phyloP scores from a whole-genome alignment of 2,113 vertebrate genomes.

The Anseranas semipalmata region DNA sequence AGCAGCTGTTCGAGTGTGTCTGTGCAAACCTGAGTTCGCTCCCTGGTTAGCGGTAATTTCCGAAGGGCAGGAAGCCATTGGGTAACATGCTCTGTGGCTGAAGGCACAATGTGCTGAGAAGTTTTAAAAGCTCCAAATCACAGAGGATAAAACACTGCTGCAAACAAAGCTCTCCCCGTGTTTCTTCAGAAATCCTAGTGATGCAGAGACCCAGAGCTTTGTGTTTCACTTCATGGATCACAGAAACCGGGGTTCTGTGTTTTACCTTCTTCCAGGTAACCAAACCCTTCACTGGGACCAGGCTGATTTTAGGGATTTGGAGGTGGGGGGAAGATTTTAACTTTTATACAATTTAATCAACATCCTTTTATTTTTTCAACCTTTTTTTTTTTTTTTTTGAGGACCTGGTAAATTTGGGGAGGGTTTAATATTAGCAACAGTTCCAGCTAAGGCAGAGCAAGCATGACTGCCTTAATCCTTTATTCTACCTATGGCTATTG shows the following conservation, averaged over 20 bases:
- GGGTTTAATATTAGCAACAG: neutral
- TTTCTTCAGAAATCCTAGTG: neutral
- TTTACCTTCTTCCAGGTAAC: conserved; percentile 77
- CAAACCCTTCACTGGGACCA: neutral
- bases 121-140: conserved; percentile 31
- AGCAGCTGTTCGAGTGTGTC: conserved; percentile 31
- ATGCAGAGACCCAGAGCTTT: conserved; percentile 55
- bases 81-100: conserved; percentile 3
- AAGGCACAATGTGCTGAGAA: neutral
- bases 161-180: neutral
- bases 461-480: neutral
- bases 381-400: neutral
- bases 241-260: conserved; percentile 54
- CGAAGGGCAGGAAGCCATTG: conserved; percentile 33
- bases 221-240: conserved; percentile 53
- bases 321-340: neutral
- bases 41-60: neutral
- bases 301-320: neutral
- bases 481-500: neutral
- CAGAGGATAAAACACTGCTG: neutral
- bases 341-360: neutral
- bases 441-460: neutral
- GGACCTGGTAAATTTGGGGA: neutral
- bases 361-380: neutral
- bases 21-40: conserved; percentile 11